Evolutionary conservation across 2,113 vertebrate genomes (phyloP), one percentile per base, ranked within the genome.

Genomic region (Neodontobutis hainanensis): DNA sequence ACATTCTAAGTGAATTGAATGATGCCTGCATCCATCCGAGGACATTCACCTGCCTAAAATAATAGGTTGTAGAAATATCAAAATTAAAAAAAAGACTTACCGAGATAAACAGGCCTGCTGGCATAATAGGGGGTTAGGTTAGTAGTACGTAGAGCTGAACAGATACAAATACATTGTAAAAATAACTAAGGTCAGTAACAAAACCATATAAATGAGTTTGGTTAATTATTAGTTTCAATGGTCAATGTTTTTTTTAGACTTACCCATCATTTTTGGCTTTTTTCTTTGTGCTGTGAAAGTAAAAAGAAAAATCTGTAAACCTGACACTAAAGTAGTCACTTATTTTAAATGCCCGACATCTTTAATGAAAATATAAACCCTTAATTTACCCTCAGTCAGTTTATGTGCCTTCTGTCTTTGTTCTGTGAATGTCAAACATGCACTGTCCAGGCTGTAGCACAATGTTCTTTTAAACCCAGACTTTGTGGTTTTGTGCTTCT

Each of bases 401-500:
- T 95, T 94, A 80, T 92, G 91, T 2, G 90, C 94, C 68, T 27
- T 27, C 3, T 27, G 19, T 27, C 19, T 27, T 2, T n/a, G n/a
- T n/a, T n/a, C n/a, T 27, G 19, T 27, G 19, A 27, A 27, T 27
- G 1, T 27, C 1, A 27, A 27, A 27, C 1, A 27, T 27, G 19
- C 3, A 3, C 19, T 27, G 19, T 27, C 19, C 19, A 2, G 19
- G 3, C 19, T 3, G 3, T 3, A 27, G 19, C 19, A 1, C 3
- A 27, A 27, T 27, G 19, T 27, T 27, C 19, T 27, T 27, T 27
- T 27, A 27, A 27, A 27, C 19, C 19, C 19, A 27, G 19, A 27
- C 3, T 27, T 27, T 27, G 19, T 27, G 19, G 19, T 27, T 27
- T 27, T 27, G 19, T 27, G 19, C 19, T 27, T 27, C 19, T 27